Conservation (phyloP, 2,888 invertebrate genomes). For the Cataglyphis altisquamis region DNA sequence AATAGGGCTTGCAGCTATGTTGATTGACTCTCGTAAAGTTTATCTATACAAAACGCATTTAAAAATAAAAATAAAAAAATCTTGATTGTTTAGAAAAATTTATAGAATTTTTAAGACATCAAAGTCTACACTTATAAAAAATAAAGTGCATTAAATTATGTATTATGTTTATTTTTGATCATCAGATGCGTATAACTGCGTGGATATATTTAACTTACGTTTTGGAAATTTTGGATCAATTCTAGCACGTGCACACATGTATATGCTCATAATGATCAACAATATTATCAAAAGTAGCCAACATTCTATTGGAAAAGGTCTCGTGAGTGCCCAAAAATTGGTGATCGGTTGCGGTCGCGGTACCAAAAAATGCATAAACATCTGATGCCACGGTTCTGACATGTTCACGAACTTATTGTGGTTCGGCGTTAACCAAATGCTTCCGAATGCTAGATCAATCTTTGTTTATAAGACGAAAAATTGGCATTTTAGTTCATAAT, state of each 20-base stretch:
- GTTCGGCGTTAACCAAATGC: constrained; percentile 78
- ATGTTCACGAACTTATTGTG: constrained; percentile 73
- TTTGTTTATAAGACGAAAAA: constrained; percentile 32
- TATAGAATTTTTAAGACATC: neutral
- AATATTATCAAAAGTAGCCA: constrained; percentile 75
- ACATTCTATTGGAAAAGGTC: constrained; percentile 77
- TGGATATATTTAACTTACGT: constrained; percentile 66
- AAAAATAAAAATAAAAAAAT: neutral
- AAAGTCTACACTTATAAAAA: constrained; percentile 1
- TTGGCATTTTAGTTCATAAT: neutral
- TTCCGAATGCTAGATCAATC: constrained; percentile 81
- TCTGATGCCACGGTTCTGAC: constrained; percentile 78
- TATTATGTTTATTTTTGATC: neutral
- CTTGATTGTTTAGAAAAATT: neutral
- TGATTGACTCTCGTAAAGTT: neutral
- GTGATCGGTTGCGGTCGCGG: constrained; percentile 80
- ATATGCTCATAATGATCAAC: constrained; percentile 71
- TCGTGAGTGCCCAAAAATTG: constrained; percentile 81
- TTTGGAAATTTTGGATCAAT: constrained; percentile 76
- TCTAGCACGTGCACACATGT: constrained; percentile 74
- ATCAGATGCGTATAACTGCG: neutral
- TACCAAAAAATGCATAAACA: constrained; percentile 79
- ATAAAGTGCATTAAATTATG: neutral
- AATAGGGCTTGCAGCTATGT: neutral
- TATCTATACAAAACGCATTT: neutral